Conservation (phyloP, 92 coral and sea anemone genomes). For the Metridium senile region DNA sequence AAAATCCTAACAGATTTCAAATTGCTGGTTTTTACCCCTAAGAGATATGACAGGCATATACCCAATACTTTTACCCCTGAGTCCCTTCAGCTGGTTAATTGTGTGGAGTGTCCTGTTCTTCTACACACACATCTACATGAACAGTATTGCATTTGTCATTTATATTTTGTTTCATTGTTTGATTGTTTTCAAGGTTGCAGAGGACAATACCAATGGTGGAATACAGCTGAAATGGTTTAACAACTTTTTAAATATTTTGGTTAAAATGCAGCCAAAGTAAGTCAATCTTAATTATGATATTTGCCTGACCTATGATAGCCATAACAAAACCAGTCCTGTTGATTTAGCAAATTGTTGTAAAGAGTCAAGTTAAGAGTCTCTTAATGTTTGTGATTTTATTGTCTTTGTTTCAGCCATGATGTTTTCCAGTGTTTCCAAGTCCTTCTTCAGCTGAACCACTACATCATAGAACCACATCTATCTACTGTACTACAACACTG, state of each 20-base stretch:
- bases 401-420: constrained; percentile 6
- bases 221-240: constrained; percentile 54
- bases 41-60: too few species aligned
- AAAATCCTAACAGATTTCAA: too few species aligned
- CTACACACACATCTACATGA: background rate
- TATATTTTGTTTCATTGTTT: background rate
- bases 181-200: constrained; percentile 51
- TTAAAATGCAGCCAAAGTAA: constrained; percentile 28
- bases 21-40: too few species aligned
- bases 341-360: too few species aligned
- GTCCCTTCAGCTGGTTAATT: too few species aligned
- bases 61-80: too few species aligned
- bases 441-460: constrained; percentile 68
- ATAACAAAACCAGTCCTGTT: too few species aligned
- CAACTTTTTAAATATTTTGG: constrained; percentile 32
- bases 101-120: too few species aligned
- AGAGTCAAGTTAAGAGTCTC: too few species aligned
- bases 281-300: background rate
- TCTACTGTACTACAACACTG: constrained; percentile 48
- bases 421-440: constrained; percentile 55
- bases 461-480: constrained; percentile 71
- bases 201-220: constrained; percentile 59
- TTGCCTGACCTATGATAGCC: background rate
- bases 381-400: background rate
- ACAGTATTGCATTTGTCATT: background rate